These are phyloP conservation scores for Megalonaias nervosa DNA, from an alignment of 1,140 invertebrate species.

Conservation along the genomic window DNA sequence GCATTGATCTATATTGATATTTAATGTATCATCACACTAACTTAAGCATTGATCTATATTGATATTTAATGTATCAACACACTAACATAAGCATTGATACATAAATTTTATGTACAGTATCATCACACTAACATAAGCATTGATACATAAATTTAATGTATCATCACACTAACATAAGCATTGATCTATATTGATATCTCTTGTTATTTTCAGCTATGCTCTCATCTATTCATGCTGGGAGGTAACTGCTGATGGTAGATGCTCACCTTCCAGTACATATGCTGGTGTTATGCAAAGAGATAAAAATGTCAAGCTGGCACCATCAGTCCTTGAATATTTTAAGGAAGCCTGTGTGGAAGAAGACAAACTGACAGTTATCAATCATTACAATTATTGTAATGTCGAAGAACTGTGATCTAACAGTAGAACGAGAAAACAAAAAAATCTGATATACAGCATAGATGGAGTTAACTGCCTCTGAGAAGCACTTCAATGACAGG, in stretches of 20 bases:
- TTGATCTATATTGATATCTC: background rate
- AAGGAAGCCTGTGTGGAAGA: slow-evolving; percentile 19
- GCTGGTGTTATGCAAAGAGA: slow-evolving; percentile 14
- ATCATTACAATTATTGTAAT: slow-evolving; percentile 30
- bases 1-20: too few relatives aligned
- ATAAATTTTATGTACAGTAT: background rate
- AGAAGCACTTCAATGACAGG: too few relatives aligned
- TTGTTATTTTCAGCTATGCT: slow-evolving; percentile 27
- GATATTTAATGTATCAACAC: background rate
- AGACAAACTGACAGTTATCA: slow-evolving; percentile 10
- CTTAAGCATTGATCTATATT: background rate
- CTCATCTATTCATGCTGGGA: slow-evolving; percentile 35
- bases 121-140: background rate
- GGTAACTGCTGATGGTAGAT: slow-evolving; percentile 1
- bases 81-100: background rate
- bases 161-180: background rate
- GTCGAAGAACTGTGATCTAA: background rate
- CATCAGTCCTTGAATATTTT: slow-evolving; percentile 8
- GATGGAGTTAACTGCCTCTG: too few relatives aligned
- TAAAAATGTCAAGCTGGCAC: background rate
- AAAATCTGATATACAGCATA: too few relatives aligned
- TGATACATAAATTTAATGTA: background rate
- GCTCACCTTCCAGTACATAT: slow-evolving; percentile 15
- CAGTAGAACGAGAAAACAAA: too few relatives aligned
- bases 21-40: background rate